Evolutionary conservation across 2,888 invertebrate genomes (phyloP).

Genomic region (Drosophila acutilabella): DNA sequence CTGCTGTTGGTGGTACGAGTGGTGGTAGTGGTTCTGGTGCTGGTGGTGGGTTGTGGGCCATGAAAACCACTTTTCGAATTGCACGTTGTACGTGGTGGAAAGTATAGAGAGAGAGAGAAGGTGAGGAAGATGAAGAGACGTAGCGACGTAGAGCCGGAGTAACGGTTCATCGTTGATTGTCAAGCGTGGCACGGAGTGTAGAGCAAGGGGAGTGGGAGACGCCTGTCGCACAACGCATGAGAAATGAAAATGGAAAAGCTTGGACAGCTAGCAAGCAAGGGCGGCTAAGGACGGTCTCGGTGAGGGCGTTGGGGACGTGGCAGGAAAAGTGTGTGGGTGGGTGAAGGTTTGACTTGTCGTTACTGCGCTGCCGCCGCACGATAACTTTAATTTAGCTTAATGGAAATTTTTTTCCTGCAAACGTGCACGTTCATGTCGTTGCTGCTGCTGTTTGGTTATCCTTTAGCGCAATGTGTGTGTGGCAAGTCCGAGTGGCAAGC

Average conservation of each 20-base stretch:
- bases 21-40: constrained; percentile 11
- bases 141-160: constrained; percentile 29
- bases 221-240: constrained; percentile 39
- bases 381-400: constrained; percentile 81
- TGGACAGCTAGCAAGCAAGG: constrained; percentile 39
- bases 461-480: constrained; percentile 44
- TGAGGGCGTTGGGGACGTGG: constrained; percentile 10
- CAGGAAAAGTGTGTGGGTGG: background rate
- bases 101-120: background rate
- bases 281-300: no score
- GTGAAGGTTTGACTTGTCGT: constrained; percentile 47
- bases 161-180: constrained; percentile 58
- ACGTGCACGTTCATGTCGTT: constrained; percentile 18
- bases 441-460: constrained; percentile 43
- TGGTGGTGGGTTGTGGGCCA: constrained; percentile 55
- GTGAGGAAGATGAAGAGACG: background rate
- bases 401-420: constrained; percentile 68
- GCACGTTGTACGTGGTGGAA: constrained; percentile 65
- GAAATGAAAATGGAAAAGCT: constrained; percentile 75
- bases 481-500: constrained; percentile 32
- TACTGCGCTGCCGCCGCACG: constrained; percentile 70
- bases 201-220: background rate
- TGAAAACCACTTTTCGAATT: constrained; percentile 81
- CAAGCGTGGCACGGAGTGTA: constrained; percentile 39
- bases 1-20: constrained; percentile 8